These are phyloP conservation scores for Malurus leucopterus DNA, from an alignment of 2,797 vertebrate genomes.

Conservation along the genomic window DNA sequence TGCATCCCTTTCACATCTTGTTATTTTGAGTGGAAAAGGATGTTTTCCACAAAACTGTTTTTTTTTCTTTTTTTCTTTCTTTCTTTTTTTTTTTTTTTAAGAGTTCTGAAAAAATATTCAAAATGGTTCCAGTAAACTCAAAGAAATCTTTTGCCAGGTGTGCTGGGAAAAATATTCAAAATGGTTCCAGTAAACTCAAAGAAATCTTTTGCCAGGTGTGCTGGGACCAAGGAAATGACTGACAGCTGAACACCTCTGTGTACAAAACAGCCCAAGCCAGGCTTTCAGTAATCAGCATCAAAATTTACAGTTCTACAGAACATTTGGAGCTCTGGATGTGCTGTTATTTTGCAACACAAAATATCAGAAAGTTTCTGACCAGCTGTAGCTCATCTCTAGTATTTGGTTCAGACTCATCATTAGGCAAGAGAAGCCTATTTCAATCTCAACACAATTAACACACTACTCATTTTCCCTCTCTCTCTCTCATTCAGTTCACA, in stretches of 20 bases:
- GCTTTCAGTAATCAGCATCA: background rate
- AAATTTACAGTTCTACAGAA: background rate
- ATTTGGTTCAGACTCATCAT: constrained; percentile 1
- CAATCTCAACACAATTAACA: background rate
- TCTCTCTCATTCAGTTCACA: background rate
- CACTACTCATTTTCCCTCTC: background rate
- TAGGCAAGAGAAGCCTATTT: constrained; percentile 10
- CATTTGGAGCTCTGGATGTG: background rate
- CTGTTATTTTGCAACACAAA: background rate
- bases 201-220: background rate
- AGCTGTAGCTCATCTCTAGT: constrained; percentile 9
- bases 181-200: background rate
- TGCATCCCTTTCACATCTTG: background rate
- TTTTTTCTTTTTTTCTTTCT: no score
- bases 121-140: background rate
- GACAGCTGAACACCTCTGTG: background rate
- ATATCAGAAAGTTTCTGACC: background rate
- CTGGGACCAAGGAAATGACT: background rate
- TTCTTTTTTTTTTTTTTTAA: background rate
- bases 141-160: background rate
- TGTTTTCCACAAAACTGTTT: background rate
- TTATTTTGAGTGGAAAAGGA: background rate
- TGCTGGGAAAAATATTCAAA: background rate
- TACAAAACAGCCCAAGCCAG: background rate
- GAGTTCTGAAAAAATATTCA: background rate